Base-by-base conservation (phyloP, 2,113 vertebrate genomes). In the Leptobrachium leishanense region DNA sequence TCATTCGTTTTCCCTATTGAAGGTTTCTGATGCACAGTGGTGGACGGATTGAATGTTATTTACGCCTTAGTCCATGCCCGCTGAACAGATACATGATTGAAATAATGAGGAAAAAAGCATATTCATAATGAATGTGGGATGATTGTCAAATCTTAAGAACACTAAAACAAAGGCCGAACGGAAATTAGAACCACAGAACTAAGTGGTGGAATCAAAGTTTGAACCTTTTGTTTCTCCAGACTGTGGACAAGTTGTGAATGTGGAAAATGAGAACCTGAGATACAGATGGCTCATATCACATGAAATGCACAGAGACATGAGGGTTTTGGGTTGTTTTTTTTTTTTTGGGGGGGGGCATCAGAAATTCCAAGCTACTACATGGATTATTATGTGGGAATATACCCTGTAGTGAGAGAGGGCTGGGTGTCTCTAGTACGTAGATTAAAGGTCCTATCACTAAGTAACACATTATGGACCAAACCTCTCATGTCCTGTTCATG, bases 401-500 rank as follows among this genome's bases (percentile, higher is more conserved):
- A 59, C 40, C 54, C 15, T 15, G 15, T 20, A 66, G 63, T 59
- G 59, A 75, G 39, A 43, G 41, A 13, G 42, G 59, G 50, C 53
- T 68, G n/a, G 6, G 43, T 54, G 15, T 43, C 41, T 76, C 50
- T 40, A 41, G 59, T 13, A 42, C 44, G 43, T 68, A 41, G 64
- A 59, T 10, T 10, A 3, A 15, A 31, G 43, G 15, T 76, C 53
- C 46, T 57, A 54, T 59, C 44, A 8, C 39, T 77, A 41, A 20
- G 11, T 59, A 41, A 20, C 44, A 39, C 11, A 43, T 63, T 44
- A 54, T 62, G 75, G 67, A 77, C 67, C 66, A 77, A 77, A 76
- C 67, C 43, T 70, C 6, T 40, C 54, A 15, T 57, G 20, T 2
- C n/a, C 57, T 64, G 2, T 64, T 64, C 31, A 64, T 64, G 62